Evolutionary conservation across 2,797 vertebrate genomes (phyloP).

Genomic region (Ctenopoma kingsleyae): DNA sequence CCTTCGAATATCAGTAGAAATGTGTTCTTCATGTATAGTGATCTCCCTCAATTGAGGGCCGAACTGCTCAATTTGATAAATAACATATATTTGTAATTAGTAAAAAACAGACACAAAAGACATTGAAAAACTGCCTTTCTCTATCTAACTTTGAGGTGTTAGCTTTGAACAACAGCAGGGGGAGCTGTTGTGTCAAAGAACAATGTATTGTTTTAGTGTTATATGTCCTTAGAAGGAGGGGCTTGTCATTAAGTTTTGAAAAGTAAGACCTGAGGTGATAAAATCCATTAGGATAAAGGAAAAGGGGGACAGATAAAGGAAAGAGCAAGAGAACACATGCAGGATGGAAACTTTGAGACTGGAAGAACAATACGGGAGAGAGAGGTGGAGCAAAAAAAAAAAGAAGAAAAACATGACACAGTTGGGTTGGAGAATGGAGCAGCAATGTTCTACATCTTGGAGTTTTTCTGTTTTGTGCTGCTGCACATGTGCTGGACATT

Average conservation of each 20-base stretch:
- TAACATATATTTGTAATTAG: neutral
- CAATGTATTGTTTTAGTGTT: slow-evolving; percentile 22
- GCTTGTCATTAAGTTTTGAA: slow-evolving; percentile 53
- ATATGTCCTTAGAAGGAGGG: slow-evolving; percentile 30
- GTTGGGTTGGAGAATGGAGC: slow-evolving; percentile 1
- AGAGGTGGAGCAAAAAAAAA: slow-evolving; percentile 25
- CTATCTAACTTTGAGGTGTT: neutral
- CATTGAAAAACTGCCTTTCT: neutral
- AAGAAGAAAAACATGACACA: slow-evolving; percentile 6
- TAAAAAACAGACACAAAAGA: slow-evolving; percentile 2
- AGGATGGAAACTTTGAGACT: slow-evolving; percentile 12
- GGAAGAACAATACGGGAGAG: slow-evolving; percentile 19
- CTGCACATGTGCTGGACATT: slow-evolving; percentile 14
- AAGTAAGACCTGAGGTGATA: slow-evolving; percentile 69
- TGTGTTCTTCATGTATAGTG: neutral
- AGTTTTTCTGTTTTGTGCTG: slow-evolving; percentile 23
- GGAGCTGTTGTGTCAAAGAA: slow-evolving; percentile 64
- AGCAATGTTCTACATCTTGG: slow-evolving; percentile 14
- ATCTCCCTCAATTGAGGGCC: neutral
- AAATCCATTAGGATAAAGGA: slow-evolving; percentile 65
- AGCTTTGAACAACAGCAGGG: slow-evolving; percentile 58
- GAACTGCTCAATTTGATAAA: neutral
- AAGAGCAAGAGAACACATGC: slow-evolving; percentile 7
- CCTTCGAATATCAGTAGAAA: neutral
- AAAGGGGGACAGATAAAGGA: slow-evolving; percentile 43